Conservation (phyloP, 2,797 vertebrate species). For the Babyrousa celebensis region DNA sequence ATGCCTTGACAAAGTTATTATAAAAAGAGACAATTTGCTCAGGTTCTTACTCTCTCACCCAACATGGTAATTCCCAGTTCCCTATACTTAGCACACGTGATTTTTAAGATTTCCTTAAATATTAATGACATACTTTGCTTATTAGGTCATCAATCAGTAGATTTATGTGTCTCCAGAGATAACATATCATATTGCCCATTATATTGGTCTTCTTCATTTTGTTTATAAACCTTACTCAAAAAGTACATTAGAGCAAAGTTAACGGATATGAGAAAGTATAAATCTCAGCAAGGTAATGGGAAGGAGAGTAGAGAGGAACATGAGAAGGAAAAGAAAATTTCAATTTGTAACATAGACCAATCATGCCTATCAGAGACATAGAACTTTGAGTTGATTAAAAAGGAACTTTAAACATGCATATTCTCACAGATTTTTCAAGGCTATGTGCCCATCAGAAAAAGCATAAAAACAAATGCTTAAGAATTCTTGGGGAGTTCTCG, state of each 20-base stretch:
- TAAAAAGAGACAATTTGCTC: background rate
- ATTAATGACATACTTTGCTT: constrained; percentile 52
- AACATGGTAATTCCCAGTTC: background rate
- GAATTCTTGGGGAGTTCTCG: background rate
- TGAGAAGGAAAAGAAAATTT: constrained; percentile 66
- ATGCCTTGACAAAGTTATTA: constrained; percentile 12
- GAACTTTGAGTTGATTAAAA: constrained; percentile 42
- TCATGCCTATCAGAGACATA: background rate
- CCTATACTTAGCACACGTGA: background rate
- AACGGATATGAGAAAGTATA: constrained; percentile 44
- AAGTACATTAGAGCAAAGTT: constrained; percentile 33
- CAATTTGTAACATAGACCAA: constrained; percentile 36
- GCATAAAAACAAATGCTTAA: constrained; percentile 61
- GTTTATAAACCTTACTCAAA: constrained; percentile 53
- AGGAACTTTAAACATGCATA: constrained; percentile 44
- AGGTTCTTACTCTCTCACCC: constrained; percentile 12
- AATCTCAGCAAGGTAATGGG: constrained; percentile 22
- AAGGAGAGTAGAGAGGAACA: constrained; percentile 49
- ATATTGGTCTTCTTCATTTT: constrained; percentile 26
- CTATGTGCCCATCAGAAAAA: constrained; percentile 56
- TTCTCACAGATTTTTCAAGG: constrained; percentile 64
- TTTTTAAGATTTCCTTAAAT: constrained; percentile 32
- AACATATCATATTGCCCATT: background rate
- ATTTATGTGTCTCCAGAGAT: constrained; percentile 45
- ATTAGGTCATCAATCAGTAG: constrained; percentile 36